phyloP scores from a whole-genome alignment of 1,140 invertebrate genomes.

The Drosophila carrolli region DNA sequence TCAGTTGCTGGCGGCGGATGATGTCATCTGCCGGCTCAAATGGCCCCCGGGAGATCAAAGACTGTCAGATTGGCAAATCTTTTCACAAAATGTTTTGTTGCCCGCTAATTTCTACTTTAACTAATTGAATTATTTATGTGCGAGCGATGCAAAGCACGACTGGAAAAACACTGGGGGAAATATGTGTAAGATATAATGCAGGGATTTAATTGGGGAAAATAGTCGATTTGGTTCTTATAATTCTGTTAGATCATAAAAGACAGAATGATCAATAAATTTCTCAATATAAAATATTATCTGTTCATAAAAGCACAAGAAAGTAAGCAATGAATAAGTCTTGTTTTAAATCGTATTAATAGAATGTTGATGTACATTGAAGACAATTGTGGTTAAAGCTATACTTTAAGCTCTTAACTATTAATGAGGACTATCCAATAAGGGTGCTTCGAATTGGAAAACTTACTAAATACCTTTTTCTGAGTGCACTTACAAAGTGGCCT shows the following conservation, averaged over 20 bases:
- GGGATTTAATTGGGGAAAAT: no score
- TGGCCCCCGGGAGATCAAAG: conserved; percentile 52
- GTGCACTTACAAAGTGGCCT: conserved; percentile 42
- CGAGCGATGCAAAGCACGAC: conserved; percentile 15
- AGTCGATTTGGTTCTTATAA: no score
- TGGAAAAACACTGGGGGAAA: conserved; percentile 21
- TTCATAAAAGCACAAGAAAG: no score
- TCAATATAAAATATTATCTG: no score
- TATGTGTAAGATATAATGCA: not conserved
- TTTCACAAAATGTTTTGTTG: conserved; percentile 36
- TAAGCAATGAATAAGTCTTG: no score
- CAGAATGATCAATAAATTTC: no score
- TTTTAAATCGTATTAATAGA: no score
- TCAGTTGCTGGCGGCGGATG: conserved; percentile 18
- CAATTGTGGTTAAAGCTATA: no score
- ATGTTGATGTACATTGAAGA: no score
- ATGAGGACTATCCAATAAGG: not conserved
- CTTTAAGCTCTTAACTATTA: no score
- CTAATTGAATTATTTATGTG: conserved; percentile 61
- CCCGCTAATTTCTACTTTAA: conserved; percentile 49
- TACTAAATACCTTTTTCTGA: not conserved
- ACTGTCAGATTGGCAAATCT: conserved; percentile 59
- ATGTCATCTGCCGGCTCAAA: conserved; percentile 51
- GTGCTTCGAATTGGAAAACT: not conserved
- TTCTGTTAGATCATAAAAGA: no score